Base-by-base conservation (phyloP, 2,888 invertebrate genomes). In the Phalera bucephala region DNA sequence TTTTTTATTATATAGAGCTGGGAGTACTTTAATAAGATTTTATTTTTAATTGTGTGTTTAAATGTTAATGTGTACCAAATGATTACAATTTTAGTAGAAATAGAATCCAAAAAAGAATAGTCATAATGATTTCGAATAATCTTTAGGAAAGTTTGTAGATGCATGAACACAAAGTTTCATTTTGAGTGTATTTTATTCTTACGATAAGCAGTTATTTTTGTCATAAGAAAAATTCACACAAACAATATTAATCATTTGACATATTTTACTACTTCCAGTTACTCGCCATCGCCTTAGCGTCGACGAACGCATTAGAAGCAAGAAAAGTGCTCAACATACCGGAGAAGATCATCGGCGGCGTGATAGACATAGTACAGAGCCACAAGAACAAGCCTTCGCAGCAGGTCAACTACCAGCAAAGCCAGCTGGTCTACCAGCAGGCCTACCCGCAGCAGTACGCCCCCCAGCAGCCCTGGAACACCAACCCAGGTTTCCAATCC, bases 311-410 rank as follows among this genome's bases (percentile, higher is more conserved):
- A 0, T 58, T 72, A 35, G 79, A 79, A 33, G 46, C 54, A 2
- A 52, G 46, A 3, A 80, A 76, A 11, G 72, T 73, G 1, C 69
- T 83, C 0, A 53, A 80, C 27, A 81, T 87, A 13, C 84, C 88
- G 0, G 88, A 89, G 51, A 88, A 86, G 49, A 85, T 89, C 11
- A 80, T 88, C 19, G 84, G 83, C 1, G 82, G 85, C 0, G 85
- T 88, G n/a, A 87, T 89, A 7, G 87, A 87, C 42, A 82, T 83
- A 5, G 82, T 87, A 1, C 81, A 85, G 36, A 81, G 58, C 26
- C 86, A 89, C 46, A 89, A 88, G 52, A 80, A 79, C 53, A 88
- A 87, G 33, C 85, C 82, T 0, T 30, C 33, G 2, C 57, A 44
- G 34, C 54, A 43, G 25, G 30, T 31, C 0, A 15, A 35, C 0